These are phyloP conservation scores for Symphodus melops DNA, from an alignment of 2,113 vertebrate species.

Conservation along the genomic window DNA sequence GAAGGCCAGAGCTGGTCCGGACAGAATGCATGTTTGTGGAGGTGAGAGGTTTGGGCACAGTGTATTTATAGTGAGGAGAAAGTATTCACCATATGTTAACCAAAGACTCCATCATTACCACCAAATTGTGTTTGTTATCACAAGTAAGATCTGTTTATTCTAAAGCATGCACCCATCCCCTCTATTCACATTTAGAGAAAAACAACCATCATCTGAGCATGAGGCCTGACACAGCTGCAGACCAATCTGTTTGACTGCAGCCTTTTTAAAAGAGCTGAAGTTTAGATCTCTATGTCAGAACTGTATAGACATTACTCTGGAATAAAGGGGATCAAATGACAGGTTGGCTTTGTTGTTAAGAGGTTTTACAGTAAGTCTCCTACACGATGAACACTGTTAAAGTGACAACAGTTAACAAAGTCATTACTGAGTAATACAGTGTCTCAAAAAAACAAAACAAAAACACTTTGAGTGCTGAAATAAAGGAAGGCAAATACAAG, in stretches of 20 bases:
- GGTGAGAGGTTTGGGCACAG: neutral
- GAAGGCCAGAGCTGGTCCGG: neutral
- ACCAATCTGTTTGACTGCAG: neutral
- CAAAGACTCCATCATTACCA: conserved; percentile 23
- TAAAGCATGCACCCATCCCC: neutral
- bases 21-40: conserved; percentile 11
- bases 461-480: too few species aligned
- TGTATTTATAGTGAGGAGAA: neutral
- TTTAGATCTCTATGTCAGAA: neutral
- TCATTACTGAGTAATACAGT: too few species aligned
- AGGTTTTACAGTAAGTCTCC: too few species aligned
- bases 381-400: too few species aligned
- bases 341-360: too few species aligned
- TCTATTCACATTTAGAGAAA: conserved; percentile 4
- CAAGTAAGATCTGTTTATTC: conserved; percentile 8
- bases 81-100: neutral
- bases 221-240: neutral
- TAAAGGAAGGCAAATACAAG: too few species aligned
- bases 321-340: too few species aligned
- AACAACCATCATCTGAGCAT: conserved; percentile 38
- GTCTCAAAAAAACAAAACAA: too few species aligned
- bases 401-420: too few species aligned
- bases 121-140: conserved; percentile 35
- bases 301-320: too few species aligned
- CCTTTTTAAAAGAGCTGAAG: neutral